phyloP scores from a whole-genome alignment of 30 jellyfish, hydroid and myxozoan species.

The Sanderia malayensis region DNA sequence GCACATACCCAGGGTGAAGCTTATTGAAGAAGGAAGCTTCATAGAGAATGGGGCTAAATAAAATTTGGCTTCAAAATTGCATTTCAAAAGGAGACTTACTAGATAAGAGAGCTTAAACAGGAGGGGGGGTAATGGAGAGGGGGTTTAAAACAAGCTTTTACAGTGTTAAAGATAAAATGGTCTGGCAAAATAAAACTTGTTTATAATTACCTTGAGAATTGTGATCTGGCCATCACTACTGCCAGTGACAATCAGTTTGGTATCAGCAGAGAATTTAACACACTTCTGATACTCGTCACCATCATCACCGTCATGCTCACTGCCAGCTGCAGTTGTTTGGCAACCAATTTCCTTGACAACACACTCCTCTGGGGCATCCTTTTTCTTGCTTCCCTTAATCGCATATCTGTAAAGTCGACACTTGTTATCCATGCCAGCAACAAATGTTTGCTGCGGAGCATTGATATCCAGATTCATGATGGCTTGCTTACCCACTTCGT shows the following conservation, averaged over 20 bases:
- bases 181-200: too few relatives aligned
- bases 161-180: too few relatives aligned
- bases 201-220: conserved; percentile 68
- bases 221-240: conserved; percentile 73
- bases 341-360: conserved; percentile 31
- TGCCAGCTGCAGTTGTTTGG: conserved; percentile 54
- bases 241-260: conserved; percentile 65
- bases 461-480: conserved; percentile 68
- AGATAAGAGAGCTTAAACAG: too few relatives aligned
- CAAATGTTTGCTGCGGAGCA: conserved; percentile 51
- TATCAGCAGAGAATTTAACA: conserved; percentile 73
- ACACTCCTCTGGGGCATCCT: conserved; percentile 17
- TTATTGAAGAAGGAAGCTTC: too few relatives aligned
- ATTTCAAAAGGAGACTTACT: too few relatives aligned
- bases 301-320: conserved; percentile 82
- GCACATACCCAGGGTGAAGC: too few relatives aligned
- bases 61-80: too few relatives aligned
- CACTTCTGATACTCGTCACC: conserved; percentile 88
- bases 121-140: too few relatives aligned
- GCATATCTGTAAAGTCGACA: conserved; percentile 63
- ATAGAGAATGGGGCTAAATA: too few relatives aligned
- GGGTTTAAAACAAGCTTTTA: too few relatives aligned
- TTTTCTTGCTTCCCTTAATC: conserved; percentile 23
- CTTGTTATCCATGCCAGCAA: conserved; percentile 85
- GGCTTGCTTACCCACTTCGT: conserved; percentile 68